These are phyloP conservation scores for Sebastes vulpes DNA, from an alignment of 2,797 vertebrate species.

Conservation along the genomic window DNA sequence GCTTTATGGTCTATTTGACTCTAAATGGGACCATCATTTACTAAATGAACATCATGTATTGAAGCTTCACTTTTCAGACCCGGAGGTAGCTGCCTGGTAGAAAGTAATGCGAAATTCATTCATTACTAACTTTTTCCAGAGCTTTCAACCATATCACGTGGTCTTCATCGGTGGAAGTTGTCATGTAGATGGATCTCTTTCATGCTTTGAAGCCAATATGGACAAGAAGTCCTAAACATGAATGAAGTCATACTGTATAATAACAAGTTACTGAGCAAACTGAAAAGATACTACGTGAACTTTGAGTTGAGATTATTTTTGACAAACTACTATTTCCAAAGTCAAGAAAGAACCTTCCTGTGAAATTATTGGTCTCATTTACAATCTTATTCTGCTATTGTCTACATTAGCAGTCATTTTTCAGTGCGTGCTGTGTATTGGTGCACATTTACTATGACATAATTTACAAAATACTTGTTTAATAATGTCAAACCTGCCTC, in stretches of 20 bases:
- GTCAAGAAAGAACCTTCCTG: background rate
- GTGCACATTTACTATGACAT: background rate
- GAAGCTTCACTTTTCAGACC: no score
- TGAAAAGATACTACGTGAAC: background rate
- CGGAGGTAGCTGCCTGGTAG: background rate
- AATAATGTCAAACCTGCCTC: background rate
- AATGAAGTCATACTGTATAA: background rate
- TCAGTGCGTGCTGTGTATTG: background rate
- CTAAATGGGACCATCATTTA: no score
- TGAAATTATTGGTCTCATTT: background rate
- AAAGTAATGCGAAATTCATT: background rate
- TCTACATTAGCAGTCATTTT: background rate
- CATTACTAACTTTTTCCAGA: background rate
- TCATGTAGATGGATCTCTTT: background rate
- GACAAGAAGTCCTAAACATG: background rate
- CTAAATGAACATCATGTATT: no score
- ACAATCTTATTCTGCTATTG: background rate
- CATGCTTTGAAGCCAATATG: background rate
- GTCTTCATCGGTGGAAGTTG: background rate
- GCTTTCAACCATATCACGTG: background rate
- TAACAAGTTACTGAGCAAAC: background rate
- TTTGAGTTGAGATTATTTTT: background rate
- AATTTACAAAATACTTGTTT: background rate
- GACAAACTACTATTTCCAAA: background rate
- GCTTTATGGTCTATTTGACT: no score